These are phyloP conservation scores for Micromys minutus DNA, from an alignment of 2,113 vertebrate species.

Conservation along the genomic window DNA sequence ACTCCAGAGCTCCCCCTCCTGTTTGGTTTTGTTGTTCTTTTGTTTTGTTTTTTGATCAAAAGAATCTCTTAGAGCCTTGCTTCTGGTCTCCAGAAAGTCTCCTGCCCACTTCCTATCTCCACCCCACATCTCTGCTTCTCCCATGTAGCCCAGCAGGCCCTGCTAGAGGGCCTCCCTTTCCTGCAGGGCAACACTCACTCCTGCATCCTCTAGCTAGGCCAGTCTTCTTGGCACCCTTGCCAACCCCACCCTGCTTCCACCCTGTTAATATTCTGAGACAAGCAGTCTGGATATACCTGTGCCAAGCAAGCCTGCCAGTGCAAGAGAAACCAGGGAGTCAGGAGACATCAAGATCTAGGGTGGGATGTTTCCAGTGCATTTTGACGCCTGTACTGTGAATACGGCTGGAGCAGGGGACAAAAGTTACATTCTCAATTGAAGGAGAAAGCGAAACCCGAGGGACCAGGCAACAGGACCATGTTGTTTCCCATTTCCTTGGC, in stretches of 20 bases:
- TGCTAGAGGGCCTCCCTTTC: not conserved
- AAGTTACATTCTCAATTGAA: not conserved
- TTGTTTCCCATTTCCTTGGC: not conserved
- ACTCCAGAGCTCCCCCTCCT: not conserved
- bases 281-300: slow-evolving; percentile 19
- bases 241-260: slow-evolving; percentile 45
- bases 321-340: not conserved
- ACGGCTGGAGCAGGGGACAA: not conserved
- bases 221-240: not conserved
- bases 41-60: not conserved
- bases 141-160: not conserved
- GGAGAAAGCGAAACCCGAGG: not conserved
- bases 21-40: too few relatives aligned
- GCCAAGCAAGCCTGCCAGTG: slow-evolving; percentile 32
- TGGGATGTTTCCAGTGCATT: not conserved
- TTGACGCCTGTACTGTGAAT: not conserved
- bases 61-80: not conserved
- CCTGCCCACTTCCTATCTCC: not conserved
- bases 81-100: not conserved
- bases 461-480: not conserved
- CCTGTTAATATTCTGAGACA: slow-evolving; percentile 51
- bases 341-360: not conserved
- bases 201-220: not conserved
- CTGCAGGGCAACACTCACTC: not conserved
- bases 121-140: not conserved